phyloP scores from a whole-genome alignment of 2,113 vertebrate species.

The Hypanus sabinus region DNA sequence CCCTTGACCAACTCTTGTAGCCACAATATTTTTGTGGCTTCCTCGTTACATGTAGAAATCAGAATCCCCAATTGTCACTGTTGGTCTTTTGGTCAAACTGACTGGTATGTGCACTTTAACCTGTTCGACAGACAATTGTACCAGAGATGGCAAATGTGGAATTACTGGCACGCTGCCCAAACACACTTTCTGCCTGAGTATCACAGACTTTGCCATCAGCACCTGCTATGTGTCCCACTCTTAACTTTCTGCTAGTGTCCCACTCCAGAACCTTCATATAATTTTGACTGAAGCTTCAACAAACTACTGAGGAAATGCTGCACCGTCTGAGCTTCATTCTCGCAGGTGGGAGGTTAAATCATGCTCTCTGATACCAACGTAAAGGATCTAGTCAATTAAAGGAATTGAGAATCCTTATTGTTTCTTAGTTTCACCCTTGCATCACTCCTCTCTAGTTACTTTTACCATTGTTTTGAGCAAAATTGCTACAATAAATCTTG shows the following conservation, averaged over 20 bases:
- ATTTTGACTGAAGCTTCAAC: background rate
- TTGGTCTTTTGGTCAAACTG: background rate
- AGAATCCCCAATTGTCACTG: background rate
- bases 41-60: background rate
- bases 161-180: too few species aligned
- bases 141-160: background rate
- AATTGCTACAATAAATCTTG: background rate
- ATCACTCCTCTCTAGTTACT: background rate
- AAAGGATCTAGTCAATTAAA: background rate
- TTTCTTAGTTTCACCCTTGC: background rate
- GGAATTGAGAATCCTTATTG: background rate
- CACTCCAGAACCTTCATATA: background rate
- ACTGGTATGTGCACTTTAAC: background rate
- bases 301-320: background rate
- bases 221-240: background rate
- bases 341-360: background rate
- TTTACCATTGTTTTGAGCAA: background rate
- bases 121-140: background rate
- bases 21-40: too few species aligned
- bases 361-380: background rate
- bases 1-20: too few species aligned
- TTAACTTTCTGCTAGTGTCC: background rate
- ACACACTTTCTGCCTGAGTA: too few species aligned
- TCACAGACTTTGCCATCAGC: background rate
- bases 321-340: background rate